Conservation (phyloP, 2,113 vertebrate genomes). For the human (Homo sapiens) region GRCh38 chr18:32687501-32688000, state of each 20-base stretch:
- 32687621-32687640: not conserved
- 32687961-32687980: constrained; percentile 64
- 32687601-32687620: not conserved
- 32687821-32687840: not conserved
- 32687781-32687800: not conserved
- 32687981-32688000: constrained; percentile 65
- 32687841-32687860: constrained; percentile 30
- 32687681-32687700: not conserved
- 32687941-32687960: constrained; percentile 52
- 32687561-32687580: constrained; percentile 32
- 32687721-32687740: not conserved
- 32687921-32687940: constrained; percentile 54
- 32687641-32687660: not conserved
- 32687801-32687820: not conserved
- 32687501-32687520: constrained; percentile 27
- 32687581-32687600: constrained; percentile 6
- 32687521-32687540: not conserved
- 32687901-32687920: constrained; percentile 44
- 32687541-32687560: not conserved
- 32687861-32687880: constrained; percentile 40
- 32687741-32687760: not conserved
- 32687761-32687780: not conserved
- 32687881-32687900: constrained; percentile 53
- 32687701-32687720: not conserved
- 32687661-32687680: too few relatives aligned